Conservation (phyloP, 2,113 vertebrate genomes). For the Paradoxurus hermaphroditus region DNA sequence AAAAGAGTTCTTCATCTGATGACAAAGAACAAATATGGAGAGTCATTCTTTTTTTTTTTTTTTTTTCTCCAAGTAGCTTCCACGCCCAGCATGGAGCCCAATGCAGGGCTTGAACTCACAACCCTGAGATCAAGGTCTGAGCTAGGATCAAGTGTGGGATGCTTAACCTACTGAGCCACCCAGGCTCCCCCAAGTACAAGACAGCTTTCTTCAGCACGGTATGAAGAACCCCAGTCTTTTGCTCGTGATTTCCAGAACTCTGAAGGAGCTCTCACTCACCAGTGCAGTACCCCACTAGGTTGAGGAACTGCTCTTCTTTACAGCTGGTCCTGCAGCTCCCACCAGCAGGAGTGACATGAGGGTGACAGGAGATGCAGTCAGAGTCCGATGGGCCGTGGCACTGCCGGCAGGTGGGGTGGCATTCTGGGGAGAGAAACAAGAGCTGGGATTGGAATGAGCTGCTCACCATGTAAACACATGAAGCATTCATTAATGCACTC, state of each 20-base stretch:
- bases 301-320: conserved; percentile 86
- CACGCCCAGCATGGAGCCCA: no score
- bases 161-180: no score
- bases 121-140: no score
- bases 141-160: no score
- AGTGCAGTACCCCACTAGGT: conserved; percentile 84
- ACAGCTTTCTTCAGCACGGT: neutral
- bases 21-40: neutral
- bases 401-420: conserved; percentile 87
- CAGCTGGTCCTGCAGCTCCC: conserved; percentile 86
- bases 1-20: neutral
- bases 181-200: no score
- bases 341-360: conserved; percentile 70
- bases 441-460: neutral
- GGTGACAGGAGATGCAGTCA: conserved; percentile 86
- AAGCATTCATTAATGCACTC: no score
- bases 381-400: conserved; percentile 83
- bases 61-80: no score
- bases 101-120: no score
- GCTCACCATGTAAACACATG: neutral
- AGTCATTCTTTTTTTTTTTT: no score
- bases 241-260: neutral
- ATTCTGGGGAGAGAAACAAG: conserved; percentile 76
- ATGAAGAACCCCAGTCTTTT: neutral
- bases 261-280: conserved; percentile 82